Evolutionary conservation across 2,888 invertebrate species (phyloP), one percentile per base, ranked within the genome.

Genomic region (Caenorhabditis sp.): DNA sequence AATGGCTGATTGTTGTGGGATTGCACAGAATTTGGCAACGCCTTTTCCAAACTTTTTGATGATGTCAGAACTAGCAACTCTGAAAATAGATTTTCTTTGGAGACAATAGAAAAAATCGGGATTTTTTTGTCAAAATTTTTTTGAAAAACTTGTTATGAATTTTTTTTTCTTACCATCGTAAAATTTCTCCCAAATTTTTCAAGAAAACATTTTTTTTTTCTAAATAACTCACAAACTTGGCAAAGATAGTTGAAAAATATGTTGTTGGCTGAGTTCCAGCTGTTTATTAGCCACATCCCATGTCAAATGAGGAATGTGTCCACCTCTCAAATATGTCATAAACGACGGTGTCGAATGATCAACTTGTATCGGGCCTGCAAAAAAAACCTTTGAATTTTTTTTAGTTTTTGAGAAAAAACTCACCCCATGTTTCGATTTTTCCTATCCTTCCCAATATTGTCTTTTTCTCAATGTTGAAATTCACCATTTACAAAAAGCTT

Each of bases 271-370:
- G 12, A 77, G 55, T 49, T 65, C 62, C 27, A 86, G 50, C 49
- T 79, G 73, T 53, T 73, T 78, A 1, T 59, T 53, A n/a, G 69
- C 78, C 8, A 81, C 79, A 43, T 84, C 83, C 84, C 85, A 85
- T 12, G 84, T 84, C 10, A 85, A 51, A 67, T 85, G 85, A 0
- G 85, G 85, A 54, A 86, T 76, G 62, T 86, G 85, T 0, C 85
- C 85, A 53, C 72, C 80, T 36, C 83, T 69, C 10, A 83, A 76
- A 55, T 86, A 85, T n/a, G 83, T 68, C 73, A 85, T 62, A 49
- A 63, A 84, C 17, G 83, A 81, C 0, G 85, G 85, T 0, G 85
- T 85, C 14, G 66, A 54, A 24, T 84, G 81, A 6, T 58, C 49
- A 12, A 78, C 57, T 26, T 61, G 51, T 0, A 62, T 50, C 14